These are phyloP conservation scores for Amazona ochrocephala DNA, from an alignment of 2,797 vertebrate species.

Conservation along the genomic window DNA sequence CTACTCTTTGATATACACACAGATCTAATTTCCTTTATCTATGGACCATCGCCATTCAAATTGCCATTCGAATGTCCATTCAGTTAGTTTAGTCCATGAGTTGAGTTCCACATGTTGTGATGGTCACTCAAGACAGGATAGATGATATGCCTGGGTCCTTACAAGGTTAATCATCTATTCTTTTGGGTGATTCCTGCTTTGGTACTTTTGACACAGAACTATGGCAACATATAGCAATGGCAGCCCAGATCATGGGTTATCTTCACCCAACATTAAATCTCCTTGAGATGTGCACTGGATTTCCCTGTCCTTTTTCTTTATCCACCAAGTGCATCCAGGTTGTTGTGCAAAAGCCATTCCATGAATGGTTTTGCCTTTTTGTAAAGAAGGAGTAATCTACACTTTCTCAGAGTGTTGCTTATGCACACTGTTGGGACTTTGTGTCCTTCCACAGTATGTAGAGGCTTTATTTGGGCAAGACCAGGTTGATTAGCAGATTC, in stretches of 20 bases:
- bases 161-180: neutral
- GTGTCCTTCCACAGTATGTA: rapidly evolving
- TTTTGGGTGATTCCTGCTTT: neutral
- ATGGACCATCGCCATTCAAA: neutral
- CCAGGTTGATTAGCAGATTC: neutral
- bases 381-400: neutral
- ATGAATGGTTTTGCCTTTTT: neutral
- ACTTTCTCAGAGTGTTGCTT: neutral
- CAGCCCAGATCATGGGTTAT: neutral
- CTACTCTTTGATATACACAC: neutral
- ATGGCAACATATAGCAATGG: neutral
- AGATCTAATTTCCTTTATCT: neutral
- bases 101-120: neutral
- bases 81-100: neutral
- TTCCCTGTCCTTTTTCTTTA: neutral
- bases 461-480: neutral
- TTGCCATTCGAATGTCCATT: neutral
- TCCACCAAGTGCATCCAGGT: neutral
- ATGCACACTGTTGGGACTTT: rapidly evolving
- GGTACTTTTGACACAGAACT: neutral
- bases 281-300: neutral
- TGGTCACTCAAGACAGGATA: neutral
- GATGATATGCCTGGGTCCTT: neutral
- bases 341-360: neutral
- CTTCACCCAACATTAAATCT: neutral